Base-by-base conservation (phyloP, 1,140 invertebrate genomes). In the Diorhabda elongata region DNA sequence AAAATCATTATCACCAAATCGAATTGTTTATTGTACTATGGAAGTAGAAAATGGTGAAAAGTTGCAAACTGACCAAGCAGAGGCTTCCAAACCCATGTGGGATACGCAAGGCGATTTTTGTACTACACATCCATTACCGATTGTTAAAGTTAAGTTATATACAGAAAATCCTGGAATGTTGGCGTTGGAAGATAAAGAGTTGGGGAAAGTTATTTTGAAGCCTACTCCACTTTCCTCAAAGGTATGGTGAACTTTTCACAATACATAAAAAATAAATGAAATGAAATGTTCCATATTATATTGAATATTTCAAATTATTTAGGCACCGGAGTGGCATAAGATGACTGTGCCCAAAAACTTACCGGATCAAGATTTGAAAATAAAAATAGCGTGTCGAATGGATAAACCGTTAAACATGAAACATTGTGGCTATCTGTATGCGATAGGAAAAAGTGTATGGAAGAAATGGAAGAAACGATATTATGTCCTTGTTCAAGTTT, bases 21-120 rank as follows among this genome's bases (percentile, higher is more conserved):
- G 97, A 79, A 98, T 99, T 77, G 97, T 99, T 44, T 99, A 99
- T 84, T 99, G 98, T 83, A 99, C 97, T 42, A 99, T 99, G 98
- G 98, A 99, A 85, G 96, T 99, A 2, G 97, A 99, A 83, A 93
- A 93, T 67, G 95, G 96, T 57, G 96, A 98, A 80, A 99, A 99
- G 83, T 84, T 99, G 56, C 97, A 99, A 85, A 99, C 98, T 5
- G 98, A 99, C 85, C 97, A 99, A 83, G 97, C 97, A 2, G 97
- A 99, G 85, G 97, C 97, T 9, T 97, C 95, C 0, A 99, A 99
- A 84, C 97, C 97, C 63, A 94, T 96, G 96, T 97, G 95, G 95
- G 95, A 96, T 74, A 97, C 94, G 6, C 95, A 99, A 86, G 98
- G 96, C 61, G 98, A 99, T 83, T 99, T 99, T 81, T 94, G 94